Evolutionary conservation across 1,140 invertebrate genomes (phyloP), one percentile per base, ranked within the genome.

Genomic region (Ceratosolen fusciceps): DNA sequence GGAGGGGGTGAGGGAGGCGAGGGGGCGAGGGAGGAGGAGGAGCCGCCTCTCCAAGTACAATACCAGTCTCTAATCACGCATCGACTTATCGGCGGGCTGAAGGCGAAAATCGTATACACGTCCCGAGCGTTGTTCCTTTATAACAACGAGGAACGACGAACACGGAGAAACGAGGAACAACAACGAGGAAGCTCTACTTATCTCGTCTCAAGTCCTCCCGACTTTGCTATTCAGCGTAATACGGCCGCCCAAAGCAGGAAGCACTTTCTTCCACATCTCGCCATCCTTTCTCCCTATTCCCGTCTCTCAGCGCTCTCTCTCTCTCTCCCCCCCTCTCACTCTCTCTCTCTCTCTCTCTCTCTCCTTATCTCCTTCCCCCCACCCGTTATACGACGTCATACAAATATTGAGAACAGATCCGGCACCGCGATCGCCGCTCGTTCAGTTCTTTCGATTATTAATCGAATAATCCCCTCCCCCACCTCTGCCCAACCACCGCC

Each of bases 31-130:
- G 77, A 43, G 74, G 80, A 43, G 80, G 76, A 52, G 80, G 75
- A 80, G 76, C 76, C 82, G 47, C 37, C 83, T 84, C 84, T 88
- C 86, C 86, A 87, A 89, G 87, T 84, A 89, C 87, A 88, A 90
- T 90, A 84, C 84, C 86, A 87, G 87, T 85, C 87, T 89, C 87
- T 89, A 90, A 90, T 90, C 88, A 89, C 81, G 86, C 84, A 89
- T 90, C 88, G 88, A 89, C 88, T 89, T 88, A 89, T 90, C 84
- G 87, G 81, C 75, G 80, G 75, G 68, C 2, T 21, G 77, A 83
- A 83, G 77, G 82, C 84, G 75, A 83, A 81, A 85, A 86, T 85
- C 83, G 83, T 85, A 80, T 86, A 82, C 80, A 80, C 74, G 80
- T 76, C 82, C 39, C 26, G 31, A 21, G 4, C 68, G 68, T 34